A percentile compares a stretch with the other conserved stretches of the same genome.
Evolutionary conservation across 2,888 invertebrate species (phyloP).

Genomic region (Marasmarcha lunaedactyla): DNA sequence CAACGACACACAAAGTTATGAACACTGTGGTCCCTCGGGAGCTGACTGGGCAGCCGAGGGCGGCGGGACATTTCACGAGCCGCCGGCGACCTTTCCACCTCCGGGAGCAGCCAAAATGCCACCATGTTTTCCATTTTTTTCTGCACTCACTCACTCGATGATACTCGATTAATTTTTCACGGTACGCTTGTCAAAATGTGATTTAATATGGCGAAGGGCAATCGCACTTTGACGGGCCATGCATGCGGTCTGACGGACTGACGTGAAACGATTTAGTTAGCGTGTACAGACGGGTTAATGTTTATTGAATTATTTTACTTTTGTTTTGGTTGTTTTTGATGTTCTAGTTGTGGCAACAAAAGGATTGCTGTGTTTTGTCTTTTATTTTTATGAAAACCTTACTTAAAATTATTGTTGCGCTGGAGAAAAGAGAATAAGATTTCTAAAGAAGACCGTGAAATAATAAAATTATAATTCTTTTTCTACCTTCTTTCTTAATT

Average conservation of each 20-base stretch:
- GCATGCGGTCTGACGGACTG: slow-evolving; percentile 33
- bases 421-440: no score
- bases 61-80: slow-evolving; percentile 61
- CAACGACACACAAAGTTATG: no score
- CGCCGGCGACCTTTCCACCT: slow-evolving; percentile 59
- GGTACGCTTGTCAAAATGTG: slow-evolving; percentile 70
- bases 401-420: no score
- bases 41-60: slow-evolving; percentile 25
- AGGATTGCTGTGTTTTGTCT: no score
- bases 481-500: no score
- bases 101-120: slow-evolving; percentile 57
- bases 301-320: slow-evolving; percentile 5
- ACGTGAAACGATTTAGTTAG: slow-evolving; percentile 24
- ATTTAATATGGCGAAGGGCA: slow-evolving; percentile 59
- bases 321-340: slow-evolving; percentile 4
- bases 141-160: slow-evolving; percentile 46
- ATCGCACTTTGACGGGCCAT: slow-evolving; percentile 55
- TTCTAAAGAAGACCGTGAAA: no score
- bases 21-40: slow-evolving; percentile 23
- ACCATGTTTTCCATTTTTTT: slow-evolving; percentile 58
- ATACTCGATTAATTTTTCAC: slow-evolving; percentile 69
- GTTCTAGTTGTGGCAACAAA: no score
- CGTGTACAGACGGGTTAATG: slow-evolving; percentile 7
- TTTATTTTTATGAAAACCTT: no score
- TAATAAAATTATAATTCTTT: no score